Conservation (phyloP, 2,797 vertebrate species). For the Delichon dasypus region DNA sequence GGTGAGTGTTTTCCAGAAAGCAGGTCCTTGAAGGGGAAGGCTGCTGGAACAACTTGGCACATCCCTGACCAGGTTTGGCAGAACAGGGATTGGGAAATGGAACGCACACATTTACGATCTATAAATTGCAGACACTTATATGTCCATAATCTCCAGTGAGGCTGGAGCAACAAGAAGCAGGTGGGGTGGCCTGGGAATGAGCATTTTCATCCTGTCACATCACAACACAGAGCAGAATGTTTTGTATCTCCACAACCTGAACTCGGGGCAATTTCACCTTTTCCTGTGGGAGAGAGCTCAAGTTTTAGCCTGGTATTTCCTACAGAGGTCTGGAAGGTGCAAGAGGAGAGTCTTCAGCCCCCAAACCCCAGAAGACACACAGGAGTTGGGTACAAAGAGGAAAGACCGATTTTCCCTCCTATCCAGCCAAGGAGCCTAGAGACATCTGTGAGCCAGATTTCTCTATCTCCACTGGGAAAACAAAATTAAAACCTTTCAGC, state of each 20-base stretch:
- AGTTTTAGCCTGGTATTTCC: neutral
- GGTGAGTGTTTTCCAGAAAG: neutral
- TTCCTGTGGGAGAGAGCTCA: neutral
- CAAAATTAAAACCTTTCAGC: neutral
- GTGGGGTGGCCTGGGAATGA: neutral
- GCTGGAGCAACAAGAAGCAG: neutral
- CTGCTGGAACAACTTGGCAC: neutral
- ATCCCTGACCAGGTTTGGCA: neutral
- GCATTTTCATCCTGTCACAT: neutral
- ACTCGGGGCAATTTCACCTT: neutral
- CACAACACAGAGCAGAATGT: neutral
- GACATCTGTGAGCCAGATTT: neutral
- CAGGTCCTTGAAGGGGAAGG: neutral
- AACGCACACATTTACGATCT: neutral
- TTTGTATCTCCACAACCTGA: neutral
- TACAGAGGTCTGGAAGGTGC: neutral
- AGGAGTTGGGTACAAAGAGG: neutral
- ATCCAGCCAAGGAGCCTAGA: neutral
- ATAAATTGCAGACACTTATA: rapidly evolving
- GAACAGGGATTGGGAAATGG: neutral
- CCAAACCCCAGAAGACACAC: neutral
- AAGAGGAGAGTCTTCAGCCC: neutral
- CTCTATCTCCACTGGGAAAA: neutral
- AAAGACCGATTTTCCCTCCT: neutral
- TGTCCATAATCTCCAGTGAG: neutral